A percentile compares a stretch with the other conserved stretches of the same genome.
These are phyloP conservation scores for Balaeniceps rex DNA, from an alignment of 2,113 vertebrate species.

Conservation along the genomic window DNA sequence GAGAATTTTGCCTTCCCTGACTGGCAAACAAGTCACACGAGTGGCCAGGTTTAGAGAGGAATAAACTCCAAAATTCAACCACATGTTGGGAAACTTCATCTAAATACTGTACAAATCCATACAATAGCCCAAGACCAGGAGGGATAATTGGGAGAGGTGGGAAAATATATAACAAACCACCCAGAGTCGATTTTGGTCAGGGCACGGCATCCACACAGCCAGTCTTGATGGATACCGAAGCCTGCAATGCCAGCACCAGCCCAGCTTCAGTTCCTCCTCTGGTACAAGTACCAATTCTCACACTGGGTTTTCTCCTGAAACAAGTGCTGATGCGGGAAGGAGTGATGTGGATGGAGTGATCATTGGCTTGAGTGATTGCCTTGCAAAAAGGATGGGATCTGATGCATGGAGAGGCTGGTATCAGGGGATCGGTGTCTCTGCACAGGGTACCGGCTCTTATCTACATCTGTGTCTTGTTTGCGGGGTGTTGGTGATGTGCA, in stretches of 20 bases:
- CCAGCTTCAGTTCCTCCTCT: neutral
- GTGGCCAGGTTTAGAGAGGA: neutral
- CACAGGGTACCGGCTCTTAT: neutral
- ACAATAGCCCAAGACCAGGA: neutral
- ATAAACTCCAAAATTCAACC: neutral
- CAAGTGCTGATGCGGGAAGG: neutral
- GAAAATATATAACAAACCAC: neutral
- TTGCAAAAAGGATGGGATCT: neutral
- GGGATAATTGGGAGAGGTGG: rapidly evolving
- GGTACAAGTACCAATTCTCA: neutral
- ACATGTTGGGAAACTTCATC: neutral
- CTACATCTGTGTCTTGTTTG: neutral
- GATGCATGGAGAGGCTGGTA: neutral
- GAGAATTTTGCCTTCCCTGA: neutral
- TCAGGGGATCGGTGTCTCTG: neutral
- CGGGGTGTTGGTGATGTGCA: neutral
- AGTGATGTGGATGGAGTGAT: neutral
- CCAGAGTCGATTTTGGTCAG: rapidly evolving
- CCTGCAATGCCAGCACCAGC: neutral
- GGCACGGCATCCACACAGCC: neutral
- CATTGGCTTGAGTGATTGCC: neutral
- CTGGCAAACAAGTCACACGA: neutral
- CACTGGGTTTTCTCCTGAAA: neutral
- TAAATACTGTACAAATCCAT: neutral
- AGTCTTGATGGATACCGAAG: rapidly evolving